These are phyloP conservation scores for Aethina tumida DNA, from an alignment of 1,140 invertebrate species.

Conservation along the genomic window DNA sequence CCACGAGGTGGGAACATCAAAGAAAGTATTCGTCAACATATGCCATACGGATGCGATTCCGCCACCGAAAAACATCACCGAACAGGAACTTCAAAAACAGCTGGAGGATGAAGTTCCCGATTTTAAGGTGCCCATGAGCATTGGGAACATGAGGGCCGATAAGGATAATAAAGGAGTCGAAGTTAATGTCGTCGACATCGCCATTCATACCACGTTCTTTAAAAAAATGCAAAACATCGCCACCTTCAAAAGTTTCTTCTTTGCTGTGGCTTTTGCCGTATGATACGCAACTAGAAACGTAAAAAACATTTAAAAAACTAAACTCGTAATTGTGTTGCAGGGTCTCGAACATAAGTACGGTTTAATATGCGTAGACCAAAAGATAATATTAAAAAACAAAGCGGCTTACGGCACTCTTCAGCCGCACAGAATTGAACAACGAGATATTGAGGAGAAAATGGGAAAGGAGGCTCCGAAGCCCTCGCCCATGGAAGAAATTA, in stretches of 20 bases:
- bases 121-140: conserved; percentile 79
- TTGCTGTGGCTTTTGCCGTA: too few relatives aligned
- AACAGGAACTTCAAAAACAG: conserved; percentile 60
- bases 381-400: conserved; percentile 47
- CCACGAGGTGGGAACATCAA: conserved; percentile 50
- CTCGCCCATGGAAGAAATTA: conserved; percentile 34
- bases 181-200: conserved; percentile 65
- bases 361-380: conserved; percentile 49
- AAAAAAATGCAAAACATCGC: conserved; percentile 54
- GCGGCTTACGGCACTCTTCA: conserved; percentile 62
- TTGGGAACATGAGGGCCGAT: conserved; percentile 68
- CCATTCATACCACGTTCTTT: conserved; percentile 64
- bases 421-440: conserved; percentile 58
- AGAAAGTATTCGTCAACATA: conserved; percentile 73
- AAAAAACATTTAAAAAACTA: too few relatives aligned
- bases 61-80: conserved; percentile 66
- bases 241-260: conserved; percentile 63
- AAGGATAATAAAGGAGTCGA: conserved; percentile 63
- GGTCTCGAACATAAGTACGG: conserved; percentile 66
- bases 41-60: conserved; percentile 68
- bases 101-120: conserved; percentile 59
- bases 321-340: conserved; percentile 63
- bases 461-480: conserved; percentile 17
- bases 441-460: conserved; percentile 45
- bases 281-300: too few relatives aligned